These are phyloP conservation scores for Anguilla megastoma DNA, from an alignment of 2,797 vertebrate species.

Conservation along the genomic window DNA sequence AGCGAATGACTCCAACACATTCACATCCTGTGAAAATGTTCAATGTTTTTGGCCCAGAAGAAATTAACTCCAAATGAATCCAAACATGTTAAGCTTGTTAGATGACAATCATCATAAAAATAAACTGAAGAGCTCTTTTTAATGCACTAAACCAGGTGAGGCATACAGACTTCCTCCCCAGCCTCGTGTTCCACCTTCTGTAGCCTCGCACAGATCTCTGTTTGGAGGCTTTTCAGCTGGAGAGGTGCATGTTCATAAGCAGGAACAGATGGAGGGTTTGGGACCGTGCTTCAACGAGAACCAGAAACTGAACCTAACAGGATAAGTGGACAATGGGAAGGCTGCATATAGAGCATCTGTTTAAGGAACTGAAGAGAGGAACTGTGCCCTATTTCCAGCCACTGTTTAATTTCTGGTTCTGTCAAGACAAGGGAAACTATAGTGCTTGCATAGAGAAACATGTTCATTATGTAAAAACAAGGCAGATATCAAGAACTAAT, in stretches of 20 bases:
- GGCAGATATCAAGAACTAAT: conserved; percentile 51
- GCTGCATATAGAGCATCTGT: conserved; percentile 48
- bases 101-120: neutral
- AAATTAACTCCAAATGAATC: neutral
- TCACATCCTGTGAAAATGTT: neutral
- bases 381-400: conserved; percentile 46
- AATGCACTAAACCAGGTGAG: conserved; percentile 7
- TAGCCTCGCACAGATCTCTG: conserved; percentile 39
- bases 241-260: conserved; percentile 46
- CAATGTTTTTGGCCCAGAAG: neutral
- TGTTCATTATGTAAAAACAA: conserved; percentile 55
- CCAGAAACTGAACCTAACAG: conserved; percentile 11
- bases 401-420: conserved; percentile 17
- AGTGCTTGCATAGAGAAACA: conserved; percentile 50
- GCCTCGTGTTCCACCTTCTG: conserved; percentile 30
- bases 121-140: neutral
- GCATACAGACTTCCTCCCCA: conserved; percentile 11
- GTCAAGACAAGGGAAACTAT: conserved; percentile 28
- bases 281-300: conserved; percentile 37
- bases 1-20: neutral
- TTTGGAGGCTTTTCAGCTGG: conserved; percentile 42
- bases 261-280: conserved; percentile 53
- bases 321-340: conserved; percentile 48
- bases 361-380: conserved; percentile 48
- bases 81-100: neutral